phyloP scores from a whole-genome alignment of 1,140 invertebrate species.

The Calliphora vicina region DNA sequence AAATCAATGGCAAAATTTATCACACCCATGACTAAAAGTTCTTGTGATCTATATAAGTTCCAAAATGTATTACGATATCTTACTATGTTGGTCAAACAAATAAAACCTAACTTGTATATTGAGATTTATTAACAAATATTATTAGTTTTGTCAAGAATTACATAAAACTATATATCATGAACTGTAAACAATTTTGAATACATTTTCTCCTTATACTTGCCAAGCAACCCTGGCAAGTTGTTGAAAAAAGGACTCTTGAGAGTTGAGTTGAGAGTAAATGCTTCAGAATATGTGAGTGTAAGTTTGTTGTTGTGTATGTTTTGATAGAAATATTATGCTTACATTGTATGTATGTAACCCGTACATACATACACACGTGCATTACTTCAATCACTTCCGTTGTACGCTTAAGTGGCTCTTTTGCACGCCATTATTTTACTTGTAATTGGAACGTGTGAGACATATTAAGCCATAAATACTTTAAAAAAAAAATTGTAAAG shows the following conservation, averaged over 20 bases:
- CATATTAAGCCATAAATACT: constrained; percentile 50
- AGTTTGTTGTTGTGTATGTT: not conserved
- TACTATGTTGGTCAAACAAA: too few species aligned
- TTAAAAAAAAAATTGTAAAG: not conserved
- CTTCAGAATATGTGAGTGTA: not conserved
- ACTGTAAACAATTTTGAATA: not conserved
- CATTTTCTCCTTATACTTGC: not conserved
- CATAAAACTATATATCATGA: too few species aligned
- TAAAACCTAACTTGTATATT: too few species aligned
- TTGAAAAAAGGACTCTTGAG: constrained; percentile 26
- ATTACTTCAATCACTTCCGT: constrained; percentile 61
- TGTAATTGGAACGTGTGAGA: constrained; percentile 62
- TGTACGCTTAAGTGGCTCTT: constrained; percentile 61
- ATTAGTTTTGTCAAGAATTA: too few species aligned
- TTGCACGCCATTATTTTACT: constrained; percentile 61
- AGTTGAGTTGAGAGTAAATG: constrained; percentile 18
- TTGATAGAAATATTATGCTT: constrained; percentile 14
- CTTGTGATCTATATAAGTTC: too few species aligned
- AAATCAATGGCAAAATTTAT: too few species aligned
- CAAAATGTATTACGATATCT: too few species aligned
- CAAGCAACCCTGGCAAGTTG: not conserved
- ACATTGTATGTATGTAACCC: not conserved
- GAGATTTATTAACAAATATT: too few species aligned
- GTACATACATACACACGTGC: not conserved
- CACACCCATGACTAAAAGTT: too few species aligned